These are phyloP conservation scores for Arnoldichthys spilopterus DNA, from an alignment of 2,797 vertebrate species.

Conservation along the genomic window DNA sequence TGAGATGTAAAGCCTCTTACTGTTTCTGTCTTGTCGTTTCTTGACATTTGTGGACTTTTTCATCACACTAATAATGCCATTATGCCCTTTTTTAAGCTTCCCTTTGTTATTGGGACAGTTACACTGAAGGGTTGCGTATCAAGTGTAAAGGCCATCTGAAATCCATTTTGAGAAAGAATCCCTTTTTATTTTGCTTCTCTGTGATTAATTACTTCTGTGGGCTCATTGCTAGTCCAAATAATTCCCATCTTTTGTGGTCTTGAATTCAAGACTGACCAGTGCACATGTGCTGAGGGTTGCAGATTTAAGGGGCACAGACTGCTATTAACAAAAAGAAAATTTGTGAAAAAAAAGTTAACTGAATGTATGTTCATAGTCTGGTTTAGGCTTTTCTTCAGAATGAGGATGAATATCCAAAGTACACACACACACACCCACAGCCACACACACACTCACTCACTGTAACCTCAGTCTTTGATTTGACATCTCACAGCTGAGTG, in stretches of 20 bases:
- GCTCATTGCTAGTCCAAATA: constrained; percentile 45
- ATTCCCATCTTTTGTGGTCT: constrained; percentile 55
- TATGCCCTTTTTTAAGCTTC: constrained; percentile 35
- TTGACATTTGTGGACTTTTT: constrained; percentile 41
- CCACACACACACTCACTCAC: constrained; percentile 36
- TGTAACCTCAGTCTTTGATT: constrained; percentile 45
- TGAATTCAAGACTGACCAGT: constrained; percentile 44
- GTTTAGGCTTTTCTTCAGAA: not conserved
- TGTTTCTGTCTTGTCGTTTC: constrained; percentile 34
- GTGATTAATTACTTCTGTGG: constrained; percentile 62
- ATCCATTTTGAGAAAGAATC: constrained; percentile 56
- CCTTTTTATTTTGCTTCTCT: constrained; percentile 54
- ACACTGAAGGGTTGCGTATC: constrained; percentile 38
- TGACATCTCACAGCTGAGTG: constrained; percentile 50
- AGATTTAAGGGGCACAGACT: constrained; percentile 4
- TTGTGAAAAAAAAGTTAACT: not conserved
- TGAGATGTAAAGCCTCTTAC: constrained; percentile 27
- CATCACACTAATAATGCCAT: constrained; percentile 38
- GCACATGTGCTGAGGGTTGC: constrained; percentile 18
- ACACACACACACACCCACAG: not conserved
- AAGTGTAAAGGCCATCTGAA: constrained; percentile 59
- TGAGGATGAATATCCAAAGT: not conserved
- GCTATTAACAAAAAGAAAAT: not conserved
- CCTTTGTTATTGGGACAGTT: constrained; percentile 54
- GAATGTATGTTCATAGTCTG: not conserved